Conservation (phyloP, 2,888 invertebrate species). For the Leucophenga maculata region DNA sequence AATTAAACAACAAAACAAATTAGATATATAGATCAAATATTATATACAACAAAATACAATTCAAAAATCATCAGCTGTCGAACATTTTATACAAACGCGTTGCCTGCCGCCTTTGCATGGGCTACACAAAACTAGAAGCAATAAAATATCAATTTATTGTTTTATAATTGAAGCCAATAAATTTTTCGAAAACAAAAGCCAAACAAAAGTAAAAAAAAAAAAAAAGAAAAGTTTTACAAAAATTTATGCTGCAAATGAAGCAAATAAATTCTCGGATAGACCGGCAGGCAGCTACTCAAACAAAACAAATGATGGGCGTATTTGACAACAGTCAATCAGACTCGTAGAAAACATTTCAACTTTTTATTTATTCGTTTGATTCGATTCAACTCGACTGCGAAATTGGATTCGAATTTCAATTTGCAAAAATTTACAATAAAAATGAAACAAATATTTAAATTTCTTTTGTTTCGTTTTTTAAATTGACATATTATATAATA, state of each 20-base stretch:
- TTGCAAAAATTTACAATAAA: background rate
- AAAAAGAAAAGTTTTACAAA: background rate
- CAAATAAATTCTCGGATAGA: background rate
- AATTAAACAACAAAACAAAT: background rate
- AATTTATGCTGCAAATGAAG: background rate
- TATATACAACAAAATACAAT: too few species aligned
- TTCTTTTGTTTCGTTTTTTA: too few species aligned
- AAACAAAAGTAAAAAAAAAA: slow-evolving; percentile 11
- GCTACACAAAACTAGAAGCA: slow-evolving; percentile 20
- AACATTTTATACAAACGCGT: background rate
- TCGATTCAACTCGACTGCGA: too few species aligned
- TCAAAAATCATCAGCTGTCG: too few species aligned
- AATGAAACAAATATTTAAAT: background rate
- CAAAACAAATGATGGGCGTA: slow-evolving; percentile 14
- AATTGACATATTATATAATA: too few species aligned
- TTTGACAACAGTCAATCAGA: slow-evolving; percentile 19
- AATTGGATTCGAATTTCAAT: too few species aligned
- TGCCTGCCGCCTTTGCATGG: background rate
- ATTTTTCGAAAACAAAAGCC: slow-evolving; percentile 25
- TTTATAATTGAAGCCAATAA: slow-evolving; percentile 62
- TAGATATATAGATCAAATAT: too few species aligned
- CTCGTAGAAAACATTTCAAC: too few species aligned
- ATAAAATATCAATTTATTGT: slow-evolving; percentile 55
- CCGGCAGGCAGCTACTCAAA: background rate
- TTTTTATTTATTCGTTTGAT: too few species aligned